Percentiles rank a stretch among this genome's conserved stretches.
Evolutionary conservation across 1,140 invertebrate genomes (phyloP).

Genomic region (Scylla paramamosain): DNA sequence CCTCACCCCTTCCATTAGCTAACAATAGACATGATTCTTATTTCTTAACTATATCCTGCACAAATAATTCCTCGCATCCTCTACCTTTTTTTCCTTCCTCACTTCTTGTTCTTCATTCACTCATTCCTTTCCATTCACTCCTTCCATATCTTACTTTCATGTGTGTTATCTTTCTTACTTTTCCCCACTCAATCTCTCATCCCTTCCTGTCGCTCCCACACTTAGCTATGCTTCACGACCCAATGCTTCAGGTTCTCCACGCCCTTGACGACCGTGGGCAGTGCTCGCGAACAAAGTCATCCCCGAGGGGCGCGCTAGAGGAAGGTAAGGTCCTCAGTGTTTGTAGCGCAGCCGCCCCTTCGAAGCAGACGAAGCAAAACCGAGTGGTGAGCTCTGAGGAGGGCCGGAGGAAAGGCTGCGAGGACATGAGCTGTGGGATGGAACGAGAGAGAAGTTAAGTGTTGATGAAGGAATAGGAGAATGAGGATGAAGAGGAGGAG

Average conservation of each 20-base stretch:
- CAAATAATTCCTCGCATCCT: too few species aligned
- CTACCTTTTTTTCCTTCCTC: too few species aligned
- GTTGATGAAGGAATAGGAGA: neutral
- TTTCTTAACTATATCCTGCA: too few species aligned
- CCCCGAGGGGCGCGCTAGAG: neutral
- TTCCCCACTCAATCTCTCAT: neutral
- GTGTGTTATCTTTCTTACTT: too few species aligned
- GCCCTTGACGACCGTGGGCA: constrained; percentile 69
- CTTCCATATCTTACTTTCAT: neutral
- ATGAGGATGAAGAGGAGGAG: neutral
- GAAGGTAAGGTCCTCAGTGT: constrained; percentile 24
- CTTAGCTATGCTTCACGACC: constrained; percentile 53
- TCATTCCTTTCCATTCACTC: neutral
- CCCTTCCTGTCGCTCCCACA: neutral
- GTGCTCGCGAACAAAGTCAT: constrained; percentile 66
- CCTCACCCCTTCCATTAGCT: too few species aligned
- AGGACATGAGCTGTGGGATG: constrained; percentile 70
- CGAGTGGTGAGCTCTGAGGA: constrained; percentile 60
- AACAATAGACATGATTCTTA: too few species aligned
- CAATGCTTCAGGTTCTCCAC: constrained; percentile 72
- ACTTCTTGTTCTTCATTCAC: too few species aligned
- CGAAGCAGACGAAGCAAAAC: constrained; percentile 75
- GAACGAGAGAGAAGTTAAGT: neutral
- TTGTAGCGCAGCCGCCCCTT: constrained; percentile 53
- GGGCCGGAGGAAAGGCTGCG: constrained; percentile 69